Percentiles rank a stretch among this genome's conserved stretches.
These are phyloP conservation scores for Neolamprologus caudopunctatus DNA, from an alignment of 2,113 vertebrate genomes.

Conservation along the genomic window DNA sequence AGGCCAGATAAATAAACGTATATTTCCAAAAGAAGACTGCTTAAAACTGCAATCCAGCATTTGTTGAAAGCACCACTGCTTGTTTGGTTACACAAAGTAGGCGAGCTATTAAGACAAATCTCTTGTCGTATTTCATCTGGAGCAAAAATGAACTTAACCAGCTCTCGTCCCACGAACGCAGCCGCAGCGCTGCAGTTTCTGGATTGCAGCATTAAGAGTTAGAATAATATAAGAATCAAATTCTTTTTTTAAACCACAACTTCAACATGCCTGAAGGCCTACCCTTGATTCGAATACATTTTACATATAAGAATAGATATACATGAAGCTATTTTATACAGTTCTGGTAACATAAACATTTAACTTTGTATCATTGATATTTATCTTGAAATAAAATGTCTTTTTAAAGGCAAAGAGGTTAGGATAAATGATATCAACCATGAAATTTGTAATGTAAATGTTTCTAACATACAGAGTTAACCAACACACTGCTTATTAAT, in stretches of 20 bases:
- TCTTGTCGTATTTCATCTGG: not conserved
- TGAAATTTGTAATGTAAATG: constrained; percentile 56
- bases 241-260: constrained; percentile 30
- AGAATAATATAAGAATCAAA: constrained; percentile 15
- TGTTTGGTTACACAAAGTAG: constrained; percentile 24
- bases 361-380: constrained; percentile 47
- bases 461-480: constrained; percentile 47
- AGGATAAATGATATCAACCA: constrained; percentile 59
- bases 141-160: constrained; percentile 6
- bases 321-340: constrained; percentile 62
- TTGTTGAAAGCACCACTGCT: constrained; percentile 47
- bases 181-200: constrained; percentile 33
- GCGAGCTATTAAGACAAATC: not conserved
- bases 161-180: constrained; percentile 21
- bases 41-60: constrained; percentile 64
- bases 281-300: constrained; percentile 57
- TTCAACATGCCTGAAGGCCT: constrained; percentile 58
- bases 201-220: constrained; percentile 66
- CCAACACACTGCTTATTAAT: constrained; percentile 62
- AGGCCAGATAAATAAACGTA: constrained; percentile 40
- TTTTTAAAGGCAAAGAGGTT: constrained; percentile 65
- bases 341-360: constrained; percentile 62
- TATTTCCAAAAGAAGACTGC: constrained; percentile 29
- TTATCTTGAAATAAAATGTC: constrained; percentile 49
- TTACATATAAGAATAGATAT: constrained; percentile 66